Conservation (phyloP, 2,888 invertebrate genomes). For the Marronus borbonicus region DNA sequence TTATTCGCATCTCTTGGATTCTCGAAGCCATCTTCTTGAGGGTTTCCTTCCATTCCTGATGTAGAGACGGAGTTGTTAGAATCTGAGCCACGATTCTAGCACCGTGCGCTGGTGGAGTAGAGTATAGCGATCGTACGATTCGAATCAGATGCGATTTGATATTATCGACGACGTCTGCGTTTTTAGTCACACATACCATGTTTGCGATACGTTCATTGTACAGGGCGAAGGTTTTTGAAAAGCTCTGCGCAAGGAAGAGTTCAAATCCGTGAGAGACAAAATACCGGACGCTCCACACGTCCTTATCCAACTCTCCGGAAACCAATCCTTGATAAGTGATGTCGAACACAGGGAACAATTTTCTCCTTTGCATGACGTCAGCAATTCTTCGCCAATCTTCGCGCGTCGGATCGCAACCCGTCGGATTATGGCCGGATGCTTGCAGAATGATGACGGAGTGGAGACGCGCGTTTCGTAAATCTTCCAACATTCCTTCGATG, state of each 20-base stretch:
- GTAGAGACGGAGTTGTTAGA: slow-evolving; percentile 81
- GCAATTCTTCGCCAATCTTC: slow-evolving; percentile 95
- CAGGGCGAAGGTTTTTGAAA: slow-evolving; percentile 98
- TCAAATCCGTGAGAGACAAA: slow-evolving; percentile 73
- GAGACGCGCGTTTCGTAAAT: slow-evolving; percentile 84
- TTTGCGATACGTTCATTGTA: slow-evolving; percentile 98
- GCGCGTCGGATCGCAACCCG: slow-evolving; percentile 94
- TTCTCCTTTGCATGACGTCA: slow-evolving; percentile 85
- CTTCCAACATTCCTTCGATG: slow-evolving; percentile 84
- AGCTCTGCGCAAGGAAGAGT: slow-evolving; percentile 65
- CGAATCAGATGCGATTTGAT: slow-evolving; percentile 91
- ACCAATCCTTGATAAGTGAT: slow-evolving; percentile 98
- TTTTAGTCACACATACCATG: slow-evolving; percentile 84
- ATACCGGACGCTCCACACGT: slow-evolving; percentile 93
- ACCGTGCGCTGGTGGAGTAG: slow-evolving; percentile 71
- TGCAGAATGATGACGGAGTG: slow-evolving; percentile 93
- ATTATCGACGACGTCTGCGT: slow-evolving; percentile 75
- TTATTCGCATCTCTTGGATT: slow-evolving; percentile 89
- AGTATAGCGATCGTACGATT: slow-evolving; percentile 91
- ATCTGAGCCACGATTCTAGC: slow-evolving; percentile 91
- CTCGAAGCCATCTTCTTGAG: slow-evolving; percentile 91
- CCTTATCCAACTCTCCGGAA: slow-evolving; percentile 92
- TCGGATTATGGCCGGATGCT: slow-evolving; percentile 98
- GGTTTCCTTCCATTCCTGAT: slow-evolving; percentile 88
- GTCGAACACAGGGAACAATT: slow-evolving; percentile 93